Percentiles rank a stretch among this genome's conserved stretches.
phyloP scores from a whole-genome alignment of 2,888 invertebrate species.

The Plagiodera versicolora region DNA sequence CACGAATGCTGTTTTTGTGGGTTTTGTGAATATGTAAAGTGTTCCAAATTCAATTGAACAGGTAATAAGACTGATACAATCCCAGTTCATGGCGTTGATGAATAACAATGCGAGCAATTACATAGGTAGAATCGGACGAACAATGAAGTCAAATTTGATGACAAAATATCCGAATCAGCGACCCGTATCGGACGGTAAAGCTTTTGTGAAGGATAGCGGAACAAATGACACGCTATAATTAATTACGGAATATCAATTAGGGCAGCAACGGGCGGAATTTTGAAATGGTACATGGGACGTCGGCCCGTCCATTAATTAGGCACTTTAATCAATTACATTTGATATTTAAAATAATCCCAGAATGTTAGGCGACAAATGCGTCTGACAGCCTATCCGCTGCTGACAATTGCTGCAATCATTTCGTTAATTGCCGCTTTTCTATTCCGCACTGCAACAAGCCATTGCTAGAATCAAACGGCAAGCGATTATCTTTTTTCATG shows the following conservation, averaged over 20 bases:
- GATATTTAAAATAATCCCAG: conserved; percentile 47
- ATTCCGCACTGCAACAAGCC: too few relatives aligned
- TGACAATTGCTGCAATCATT: neutral
- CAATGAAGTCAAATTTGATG: conserved; percentile 46
- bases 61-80: neutral
- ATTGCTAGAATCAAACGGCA: too few relatives aligned
- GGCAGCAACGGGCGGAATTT: conserved; percentile 47
- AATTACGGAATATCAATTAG: conserved; percentile 52
- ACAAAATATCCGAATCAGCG: conserved; percentile 48
- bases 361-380: conserved; percentile 42
- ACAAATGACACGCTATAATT: conserved; percentile 49
- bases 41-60: neutral
- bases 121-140: conserved; percentile 29
- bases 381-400: conserved; percentile 37
- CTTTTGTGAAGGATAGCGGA: conserved; percentile 42
- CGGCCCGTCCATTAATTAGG: conserved; percentile 42
- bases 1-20: too few relatives aligned
- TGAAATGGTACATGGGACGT: conserved; percentile 39
- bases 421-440: neutral
- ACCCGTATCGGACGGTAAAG: conserved; percentile 40
- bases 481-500: too few relatives aligned
- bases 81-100: conserved; percentile 13
- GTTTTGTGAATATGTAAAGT: too few relatives aligned
- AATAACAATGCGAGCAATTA: conserved; percentile 37
- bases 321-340: conserved; percentile 51